Base-by-base conservation (phyloP, 37 sponge, comb jelly and placozoan species). In the Bolinopsis microptera region DNA sequence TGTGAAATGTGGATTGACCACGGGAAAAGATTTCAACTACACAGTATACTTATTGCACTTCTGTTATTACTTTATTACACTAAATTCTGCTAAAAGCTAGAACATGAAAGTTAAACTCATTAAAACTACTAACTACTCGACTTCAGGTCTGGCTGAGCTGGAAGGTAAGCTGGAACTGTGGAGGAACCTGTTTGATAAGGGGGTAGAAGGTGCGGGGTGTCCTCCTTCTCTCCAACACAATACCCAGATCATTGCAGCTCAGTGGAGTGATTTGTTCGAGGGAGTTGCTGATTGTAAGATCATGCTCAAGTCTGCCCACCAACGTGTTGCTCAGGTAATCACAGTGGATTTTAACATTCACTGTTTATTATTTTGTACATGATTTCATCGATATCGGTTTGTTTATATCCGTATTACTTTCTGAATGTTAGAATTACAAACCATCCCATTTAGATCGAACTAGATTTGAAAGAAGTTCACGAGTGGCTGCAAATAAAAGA, bases 131-230 rank as follows among this genome's bases (percentile, higher is more conserved):
- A 48, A 48, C 61, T 5, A 48, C 5, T 48, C 61, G 9, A 5
- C 61, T 13, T 48, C 61, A 18, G 61, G 61, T 27, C 90, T 86
- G 0, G 41, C 90, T 39, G 90, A 86, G 35, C 61, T 86, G 0
- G 38, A 33, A 3, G 90, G 90, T 8, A 86, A 86, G 35, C 61
- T 86, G 0, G 90, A 86, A 26, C 90, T 86, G 27, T 86, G 90
- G 90, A 86, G 35, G 61, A 86, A 26, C 61, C 41, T 86, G 38
- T 41, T 86, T 41, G 90, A 86, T 40, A 86, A 41, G 28, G 83
- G 90, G 3, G 90, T 86, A 25, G 90, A 86, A 5, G 48, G 90
- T 18, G 24, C 61, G 2, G 32, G 32, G 9, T 27, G 27, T 18
- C 36, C 35, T 39, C 90, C 90, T 25, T 40, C 40, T 2, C 90